These are phyloP conservation scores for Perca flavescens DNA, from an alignment of 2,113 vertebrate species.

Conservation along the genomic window DNA sequence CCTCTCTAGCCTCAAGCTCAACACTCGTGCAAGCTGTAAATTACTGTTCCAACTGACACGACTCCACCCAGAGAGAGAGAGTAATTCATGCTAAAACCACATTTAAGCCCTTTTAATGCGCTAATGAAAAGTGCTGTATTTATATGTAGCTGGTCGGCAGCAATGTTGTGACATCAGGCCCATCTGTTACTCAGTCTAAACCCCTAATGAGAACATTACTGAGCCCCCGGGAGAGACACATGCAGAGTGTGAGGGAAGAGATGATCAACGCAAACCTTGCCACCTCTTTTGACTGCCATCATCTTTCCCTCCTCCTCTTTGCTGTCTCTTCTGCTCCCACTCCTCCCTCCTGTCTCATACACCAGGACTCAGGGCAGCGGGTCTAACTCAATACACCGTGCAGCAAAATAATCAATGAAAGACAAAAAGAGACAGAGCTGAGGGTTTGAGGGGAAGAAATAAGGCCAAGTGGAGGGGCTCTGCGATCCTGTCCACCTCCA, in stretches of 20 bases:
- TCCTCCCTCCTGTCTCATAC: conserved; percentile 47
- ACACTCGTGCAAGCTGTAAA: conserved; percentile 41
- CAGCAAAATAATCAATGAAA: conserved; percentile 73
- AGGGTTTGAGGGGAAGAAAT: conserved; percentile 22
- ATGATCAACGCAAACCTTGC: conserved; percentile 66
- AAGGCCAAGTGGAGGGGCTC: conserved; percentile 26
- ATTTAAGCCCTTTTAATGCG: conserved; percentile 66
- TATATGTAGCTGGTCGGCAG: conserved; percentile 53
- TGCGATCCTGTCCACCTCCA: conserved; percentile 23
- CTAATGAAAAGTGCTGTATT: conserved; percentile 75
- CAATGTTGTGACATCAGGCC: conserved; percentile 68
- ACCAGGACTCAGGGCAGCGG: conserved; percentile 40
- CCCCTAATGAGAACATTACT: conserved; percentile 72
- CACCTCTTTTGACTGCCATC: conserved; percentile 60
- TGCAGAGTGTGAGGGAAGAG: conserved; percentile 15
- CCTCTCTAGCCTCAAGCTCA: conserved; percentile 20
- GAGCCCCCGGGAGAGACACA: conserved; percentile 50
- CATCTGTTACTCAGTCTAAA: conserved; percentile 73
- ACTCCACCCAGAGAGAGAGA: conserved; percentile 53
- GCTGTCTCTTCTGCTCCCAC: conserved; percentile 5
- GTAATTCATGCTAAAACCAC: conserved; percentile 69
- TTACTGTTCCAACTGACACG: conserved; percentile 34
- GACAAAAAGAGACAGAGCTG: conserved; percentile 36
- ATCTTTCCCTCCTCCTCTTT: conserved; percentile 40
- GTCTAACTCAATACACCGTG: conserved; percentile 64